Evolutionary conservation across 2,888 invertebrate species (phyloP).

Genomic region (Rhabditoides inermis): DNA sequence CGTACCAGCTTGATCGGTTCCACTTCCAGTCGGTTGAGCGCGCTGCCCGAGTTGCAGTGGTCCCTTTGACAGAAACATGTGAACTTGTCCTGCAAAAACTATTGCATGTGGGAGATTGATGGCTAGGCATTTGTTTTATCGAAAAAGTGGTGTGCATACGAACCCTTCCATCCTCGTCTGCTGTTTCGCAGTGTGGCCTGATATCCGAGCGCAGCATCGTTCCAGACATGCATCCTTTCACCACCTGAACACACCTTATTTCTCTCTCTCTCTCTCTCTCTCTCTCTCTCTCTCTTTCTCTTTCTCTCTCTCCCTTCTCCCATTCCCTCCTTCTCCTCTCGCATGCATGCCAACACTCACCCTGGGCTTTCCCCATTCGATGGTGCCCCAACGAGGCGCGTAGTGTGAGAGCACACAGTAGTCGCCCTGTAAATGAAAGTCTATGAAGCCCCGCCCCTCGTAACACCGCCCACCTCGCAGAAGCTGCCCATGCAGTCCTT

Average conservation of each 20-base stretch:
- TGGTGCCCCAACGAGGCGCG: constrained; percentile 45
- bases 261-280: too few species aligned
- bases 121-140: too few species aligned
- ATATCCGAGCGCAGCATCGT: constrained; percentile 36
- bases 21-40: constrained; percentile 20
- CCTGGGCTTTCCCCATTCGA: constrained; percentile 37
- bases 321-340: too few species aligned
- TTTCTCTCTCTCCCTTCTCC: too few species aligned
- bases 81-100: constrained; percentile 35
- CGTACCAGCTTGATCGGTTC: constrained; percentile 36
- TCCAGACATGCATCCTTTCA: constrained; percentile 48
- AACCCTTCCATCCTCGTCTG: constrained; percentile 18
- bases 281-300: too few species aligned
- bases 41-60: constrained; percentile 38
- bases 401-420: constrained; percentile 30
- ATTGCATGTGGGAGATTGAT: not conserved
- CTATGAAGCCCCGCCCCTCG: too few species aligned
- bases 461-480: too few species aligned
- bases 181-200: constrained; percentile 40
- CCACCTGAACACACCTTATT: too few species aligned
- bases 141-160: too few species aligned
- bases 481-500: constrained; percentile 35
- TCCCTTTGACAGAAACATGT: constrained; percentile 48
- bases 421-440: constrained; percentile 31
- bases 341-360: too few species aligned